Evolutionary conservation across 1,140 invertebrate species (phyloP).

Genomic region (Helicoverpa armigera): DNA sequence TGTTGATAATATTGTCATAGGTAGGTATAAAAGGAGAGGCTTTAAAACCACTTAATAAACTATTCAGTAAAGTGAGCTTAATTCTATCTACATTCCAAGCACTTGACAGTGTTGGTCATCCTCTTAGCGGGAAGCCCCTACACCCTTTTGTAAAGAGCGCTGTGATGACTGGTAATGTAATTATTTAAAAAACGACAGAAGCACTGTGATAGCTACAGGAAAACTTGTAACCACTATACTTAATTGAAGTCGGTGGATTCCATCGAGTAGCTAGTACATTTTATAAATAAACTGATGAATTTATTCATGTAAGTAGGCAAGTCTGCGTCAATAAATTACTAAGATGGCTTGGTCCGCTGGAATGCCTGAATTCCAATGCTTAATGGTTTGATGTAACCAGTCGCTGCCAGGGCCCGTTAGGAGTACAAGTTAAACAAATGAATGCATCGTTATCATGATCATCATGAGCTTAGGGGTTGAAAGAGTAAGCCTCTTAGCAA

Average conservation of each 20-base stretch:
- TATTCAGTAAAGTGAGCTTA: too few relatives aligned
- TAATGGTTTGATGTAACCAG: not conserved
- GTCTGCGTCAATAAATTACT: not conserved
- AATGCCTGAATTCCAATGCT: not conserved
- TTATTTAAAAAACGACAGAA: not conserved
- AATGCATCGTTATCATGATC: not conserved
- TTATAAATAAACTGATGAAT: not conserved
- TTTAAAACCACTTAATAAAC: too few relatives aligned
- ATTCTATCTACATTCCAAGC: too few relatives aligned
- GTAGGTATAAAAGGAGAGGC: too few relatives aligned
- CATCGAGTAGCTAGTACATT: not conserved
- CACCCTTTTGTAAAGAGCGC: not conserved
- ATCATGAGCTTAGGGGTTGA: conserved; percentile 16
- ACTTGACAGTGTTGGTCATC: not conserved
- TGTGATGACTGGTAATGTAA: not conserved
- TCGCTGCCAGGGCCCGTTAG: conserved; percentile 3
- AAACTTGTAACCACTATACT: conserved; percentile 1
- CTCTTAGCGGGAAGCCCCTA: not conserved
- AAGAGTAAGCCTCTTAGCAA: conserved; percentile 16
- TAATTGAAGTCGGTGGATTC: not conserved
- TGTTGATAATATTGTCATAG: too few relatives aligned
- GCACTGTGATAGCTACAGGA: not conserved
- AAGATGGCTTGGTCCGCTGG: not conserved
- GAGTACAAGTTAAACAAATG: not conserved
- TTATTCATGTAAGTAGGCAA: conserved; percentile 10